These are phyloP conservation scores for Chrysolophus pictus DNA, from an alignment of 2,797 vertebrate genomes.

Conservation along the genomic window DNA sequence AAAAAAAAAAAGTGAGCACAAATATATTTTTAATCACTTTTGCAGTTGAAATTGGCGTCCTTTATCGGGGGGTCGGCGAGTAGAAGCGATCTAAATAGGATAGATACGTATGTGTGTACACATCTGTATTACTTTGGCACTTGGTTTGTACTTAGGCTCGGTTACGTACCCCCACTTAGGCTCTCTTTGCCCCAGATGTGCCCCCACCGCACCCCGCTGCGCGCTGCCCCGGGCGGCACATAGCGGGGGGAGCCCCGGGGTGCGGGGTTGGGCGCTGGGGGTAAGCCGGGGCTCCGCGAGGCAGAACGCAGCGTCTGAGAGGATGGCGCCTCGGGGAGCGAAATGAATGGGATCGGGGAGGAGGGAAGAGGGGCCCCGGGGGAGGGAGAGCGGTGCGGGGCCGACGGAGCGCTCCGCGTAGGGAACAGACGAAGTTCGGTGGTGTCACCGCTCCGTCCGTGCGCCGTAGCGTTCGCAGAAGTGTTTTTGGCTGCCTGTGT, in stretches of 20 bases:
- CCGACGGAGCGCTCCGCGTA: conserved; percentile 35
- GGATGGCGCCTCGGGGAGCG: no score
- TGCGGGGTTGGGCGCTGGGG: no score
- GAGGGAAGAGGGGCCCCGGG: background rate
- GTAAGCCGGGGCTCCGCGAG: background rate
- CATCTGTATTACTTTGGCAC: no score
- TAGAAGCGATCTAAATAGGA: background rate
- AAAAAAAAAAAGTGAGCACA: background rate
- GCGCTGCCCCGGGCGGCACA: conserved; percentile 24
- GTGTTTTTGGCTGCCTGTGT: conserved; percentile 16
- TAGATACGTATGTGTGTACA: background rate
- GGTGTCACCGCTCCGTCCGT: conserved; percentile 6
- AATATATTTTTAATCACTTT: background rate
- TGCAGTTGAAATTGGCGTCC: background rate
- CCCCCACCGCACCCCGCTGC: background rate
- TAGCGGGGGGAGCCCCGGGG: background rate
- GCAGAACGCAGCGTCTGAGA: no score
- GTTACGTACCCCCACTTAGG: background rate
- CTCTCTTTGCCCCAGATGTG: background rate
- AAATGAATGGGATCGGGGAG: background rate
- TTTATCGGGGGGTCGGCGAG: background rate
- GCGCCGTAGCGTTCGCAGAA: conserved; percentile 17
- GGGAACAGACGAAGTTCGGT: conserved; percentile 44
- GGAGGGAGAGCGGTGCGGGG: conserved; percentile 8
- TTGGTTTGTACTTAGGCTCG: no score